Base-by-base conservation (phyloP, 2,797 vertebrate species). In the Carcharodon carcharias region DNA sequence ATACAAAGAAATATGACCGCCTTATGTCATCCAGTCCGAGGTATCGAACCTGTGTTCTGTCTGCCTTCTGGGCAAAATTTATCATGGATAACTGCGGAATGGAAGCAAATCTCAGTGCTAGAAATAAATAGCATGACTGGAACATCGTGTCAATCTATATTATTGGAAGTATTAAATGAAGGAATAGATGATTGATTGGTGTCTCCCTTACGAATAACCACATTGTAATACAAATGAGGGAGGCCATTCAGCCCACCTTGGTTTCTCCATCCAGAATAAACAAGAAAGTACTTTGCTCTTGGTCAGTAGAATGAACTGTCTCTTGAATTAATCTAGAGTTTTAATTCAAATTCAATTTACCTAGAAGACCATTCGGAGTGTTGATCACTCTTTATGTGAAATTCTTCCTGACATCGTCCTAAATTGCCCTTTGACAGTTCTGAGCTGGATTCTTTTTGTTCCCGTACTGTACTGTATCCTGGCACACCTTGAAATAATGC, bases 1-100 rank as follows among this genome's bases (percentile, higher is more conserved):
- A 99, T 99, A 99, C 99, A 96, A 99, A 99, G 97, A 99, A 99
- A 97, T 99, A 99, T 3, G 99, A 99, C 97, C 99, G 98, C 91
- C 99, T 98, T 96, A 99, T 97, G 8, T 99, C 99, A 89, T 99
- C 99, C 54, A 98, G 96, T 97, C 97, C 98, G 71, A 99, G 98
- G 96, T 98, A 98, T 95, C 99, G 98, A 97, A 99, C 97, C 97
- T 98, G 98, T 97, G 97, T 97, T 97, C 98, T 98, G 97, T 99
- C 98, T 16, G 98, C 97, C 96, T 97, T 98, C 96, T 93, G 98
- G 50, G 98, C 97, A 82, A 99, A 99, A 97, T 98, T 98, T 63
- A 99, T 98, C 96, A 96, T 97, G 96, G 98, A 98, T 96, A 99
- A 97, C 99, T 99, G 97, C 16, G 69, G 73, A 94, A 95, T 97